Percentiles rank a stretch among this genome's conserved stretches.
phyloP scores from a whole-genome alignment of 2,888 invertebrate genomes.

The Eupithecia centaureata region DNA sequence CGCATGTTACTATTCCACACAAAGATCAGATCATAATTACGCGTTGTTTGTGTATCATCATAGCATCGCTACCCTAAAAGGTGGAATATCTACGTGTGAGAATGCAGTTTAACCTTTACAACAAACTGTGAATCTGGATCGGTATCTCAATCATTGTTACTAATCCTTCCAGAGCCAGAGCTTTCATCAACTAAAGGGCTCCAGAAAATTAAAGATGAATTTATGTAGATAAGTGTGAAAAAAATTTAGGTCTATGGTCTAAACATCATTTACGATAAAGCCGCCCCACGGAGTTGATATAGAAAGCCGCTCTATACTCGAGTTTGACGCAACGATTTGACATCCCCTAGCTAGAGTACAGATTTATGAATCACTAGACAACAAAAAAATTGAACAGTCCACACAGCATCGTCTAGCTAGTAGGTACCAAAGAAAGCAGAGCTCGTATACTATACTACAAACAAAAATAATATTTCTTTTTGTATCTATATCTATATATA shows the following conservation, averaged over 20 bases:
- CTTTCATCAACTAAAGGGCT: not conserved
- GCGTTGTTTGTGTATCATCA: slow-evolving; percentile 24
- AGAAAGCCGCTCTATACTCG: not conserved
- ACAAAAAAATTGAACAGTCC: too few relatives aligned
- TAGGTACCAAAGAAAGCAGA: too few relatives aligned
- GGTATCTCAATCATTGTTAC: slow-evolving; percentile 20
- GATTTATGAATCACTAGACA: too few relatives aligned
- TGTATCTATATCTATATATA: too few relatives aligned
- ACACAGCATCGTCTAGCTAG: too few relatives aligned
- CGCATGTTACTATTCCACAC: not conserved
- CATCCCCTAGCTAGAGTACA: too few relatives aligned
- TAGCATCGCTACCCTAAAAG: slow-evolving; percentile 27
- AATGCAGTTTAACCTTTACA: slow-evolving; percentile 32
- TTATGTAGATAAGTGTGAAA: too few relatives aligned
- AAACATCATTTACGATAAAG: not conserved
- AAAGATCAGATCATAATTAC: slow-evolving; percentile 23
- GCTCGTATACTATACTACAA: too few relatives aligned
- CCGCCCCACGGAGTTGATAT: too few relatives aligned
- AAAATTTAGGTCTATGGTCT: not conserved
- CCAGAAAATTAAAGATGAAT: not conserved
- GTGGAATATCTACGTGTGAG: slow-evolving; percentile 32
- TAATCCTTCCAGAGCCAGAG: not conserved
- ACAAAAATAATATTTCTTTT: too few relatives aligned
- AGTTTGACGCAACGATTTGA: not conserved
- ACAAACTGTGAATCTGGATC: slow-evolving; percentile 12